Evolutionary conservation across 2,888 invertebrate species (phyloP), one percentile per base, ranked within the genome.

Genomic region (Stenichneumon culpator): DNA sequence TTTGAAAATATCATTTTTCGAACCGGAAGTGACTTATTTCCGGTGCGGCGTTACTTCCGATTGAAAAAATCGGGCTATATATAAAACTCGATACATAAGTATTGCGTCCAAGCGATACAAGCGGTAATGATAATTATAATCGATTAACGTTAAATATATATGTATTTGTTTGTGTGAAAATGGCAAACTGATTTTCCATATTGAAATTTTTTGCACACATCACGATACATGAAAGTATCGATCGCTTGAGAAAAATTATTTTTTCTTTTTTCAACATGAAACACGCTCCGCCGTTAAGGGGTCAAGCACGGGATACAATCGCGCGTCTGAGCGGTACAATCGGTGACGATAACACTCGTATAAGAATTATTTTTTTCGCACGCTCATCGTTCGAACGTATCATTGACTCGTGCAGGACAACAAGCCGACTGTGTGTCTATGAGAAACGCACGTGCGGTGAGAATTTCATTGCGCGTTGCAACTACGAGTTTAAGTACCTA

Each of bases 301-400:
- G 44, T 28, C 28, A 16, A 32, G 22, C 32, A 1, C 7, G n/a
- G 28, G 16, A 32, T n/a, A 63, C 2, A 63, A 63, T 32, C 22
- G 63, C n/a, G 63, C 28, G 22, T 25, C 25, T 14, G 14, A 14
- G 25, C 25, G 1, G 3, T 22, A 22, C 11, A 1, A 11, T 22
- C 22, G 28, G 28, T 25, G 22, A 11, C 25, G 57, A 57, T 14
- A 14, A 28, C 52, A 25, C 74, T 47, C 25, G 39, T 2, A 3
- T 14, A 25, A 57, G 39, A 73, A 73, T 73, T 2, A 60, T 19
- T 54, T 65, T 75, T 75, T 75, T 65, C 74, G 74, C 74, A 63
- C 65, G 32, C 19, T 75, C 74, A 75, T 50, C 47, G 22, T 75
- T 65, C 47, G 22, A 11, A 25, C 74, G 65, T 74, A 47, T 63